Evolutionary conservation across 2,888 invertebrate genomes (phyloP).

Genomic region (Drosophila peninsularis): DNA sequence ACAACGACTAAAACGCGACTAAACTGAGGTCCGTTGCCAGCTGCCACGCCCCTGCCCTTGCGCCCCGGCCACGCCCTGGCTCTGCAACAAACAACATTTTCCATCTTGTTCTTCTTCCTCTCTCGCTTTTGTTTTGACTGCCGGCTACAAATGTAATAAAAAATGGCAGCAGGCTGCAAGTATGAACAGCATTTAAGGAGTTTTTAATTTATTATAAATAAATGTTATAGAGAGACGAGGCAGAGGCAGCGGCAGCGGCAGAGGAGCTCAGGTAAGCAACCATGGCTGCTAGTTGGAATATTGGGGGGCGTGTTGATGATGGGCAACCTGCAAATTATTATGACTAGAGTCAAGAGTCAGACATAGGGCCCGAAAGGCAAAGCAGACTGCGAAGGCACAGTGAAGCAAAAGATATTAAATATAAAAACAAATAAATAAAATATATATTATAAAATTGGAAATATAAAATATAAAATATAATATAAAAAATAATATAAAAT

Average conservation of each 20-base stretch:
- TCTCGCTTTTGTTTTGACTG: constrained; percentile 34
- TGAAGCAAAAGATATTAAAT: constrained; percentile 19
- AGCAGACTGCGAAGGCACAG: constrained; percentile 26
- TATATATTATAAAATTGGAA: background rate
- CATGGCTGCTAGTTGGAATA: constrained; percentile 42
- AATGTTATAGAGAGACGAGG: constrained; percentile 47
- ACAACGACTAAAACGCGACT: constrained; percentile 58
- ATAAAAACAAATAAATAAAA: too few relatives aligned
- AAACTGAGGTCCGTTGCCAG: constrained; percentile 53
- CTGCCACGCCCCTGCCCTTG: constrained; percentile 58
- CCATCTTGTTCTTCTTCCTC: constrained; percentile 17
- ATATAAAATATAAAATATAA: background rate
- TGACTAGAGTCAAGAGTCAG: constrained; percentile 38
- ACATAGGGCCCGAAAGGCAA: constrained; percentile 10
- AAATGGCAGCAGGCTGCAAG: constrained; percentile 54
- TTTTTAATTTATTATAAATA: constrained; percentile 84
- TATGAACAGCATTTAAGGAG: constrained; percentile 80
- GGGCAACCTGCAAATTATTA: constrained; percentile 72
- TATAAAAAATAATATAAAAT: background rate
- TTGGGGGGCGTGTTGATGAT: constrained; percentile 74
- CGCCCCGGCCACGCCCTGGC: constrained; percentile 23
- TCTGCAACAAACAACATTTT: constrained; percentile 56
- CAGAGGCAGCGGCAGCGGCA: constrained; percentile 3
- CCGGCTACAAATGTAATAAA: constrained; percentile 66
- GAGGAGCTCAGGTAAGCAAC: constrained; percentile 11